Base-by-base conservation (phyloP, 2,888 invertebrate species). In the Meta bourneti region DNA sequence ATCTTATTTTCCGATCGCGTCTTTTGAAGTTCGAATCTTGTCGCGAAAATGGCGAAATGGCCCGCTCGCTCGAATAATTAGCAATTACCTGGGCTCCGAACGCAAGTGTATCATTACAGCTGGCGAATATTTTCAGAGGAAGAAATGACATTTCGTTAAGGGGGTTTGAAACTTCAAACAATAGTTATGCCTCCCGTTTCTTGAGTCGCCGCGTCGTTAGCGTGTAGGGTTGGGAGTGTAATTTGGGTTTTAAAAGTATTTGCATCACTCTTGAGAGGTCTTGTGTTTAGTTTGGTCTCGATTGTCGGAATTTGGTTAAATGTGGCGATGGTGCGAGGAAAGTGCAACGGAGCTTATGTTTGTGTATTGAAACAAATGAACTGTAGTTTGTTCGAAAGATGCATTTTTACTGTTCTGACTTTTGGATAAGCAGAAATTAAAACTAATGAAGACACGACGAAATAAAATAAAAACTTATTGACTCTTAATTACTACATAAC, bases 1-100 rank as follows among this genome's bases (percentile, higher is more conserved):
- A 79, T 79, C 87, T 79, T 84, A 84, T 84, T 87, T 85, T 80
- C 72, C 71, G 87, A 87, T 87, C 71, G 48, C 13, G 79, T 70
- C 52, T 74, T 87, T 87, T 87, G 87, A 87, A 87, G 87, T 87
- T 82, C 70, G 78, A 69, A 70, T 19, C 19, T 54, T 54, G 54
- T 72, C 78, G 79, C 49, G 34, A 34, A 34, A 86, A 61, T 61
- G 61, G 75, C 20, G 86, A 69, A 85, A 85, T 77, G 49, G 75
- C 85, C 69, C 49, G 9, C 77, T 75, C 61, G 61, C 61, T 78
- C 75, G 52, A 87, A 79, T 87, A 87, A 87, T 87, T 87, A 87
- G 87, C 80, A 87, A 87, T 87, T 87, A 34, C 51, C 71, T 16
- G 61, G 51, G 52, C 49, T 11, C 49, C 54, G 70, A 86, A 51